Conservation (phyloP, 2,888 invertebrate genomes). For the Frankliniella intonsa region DNA sequence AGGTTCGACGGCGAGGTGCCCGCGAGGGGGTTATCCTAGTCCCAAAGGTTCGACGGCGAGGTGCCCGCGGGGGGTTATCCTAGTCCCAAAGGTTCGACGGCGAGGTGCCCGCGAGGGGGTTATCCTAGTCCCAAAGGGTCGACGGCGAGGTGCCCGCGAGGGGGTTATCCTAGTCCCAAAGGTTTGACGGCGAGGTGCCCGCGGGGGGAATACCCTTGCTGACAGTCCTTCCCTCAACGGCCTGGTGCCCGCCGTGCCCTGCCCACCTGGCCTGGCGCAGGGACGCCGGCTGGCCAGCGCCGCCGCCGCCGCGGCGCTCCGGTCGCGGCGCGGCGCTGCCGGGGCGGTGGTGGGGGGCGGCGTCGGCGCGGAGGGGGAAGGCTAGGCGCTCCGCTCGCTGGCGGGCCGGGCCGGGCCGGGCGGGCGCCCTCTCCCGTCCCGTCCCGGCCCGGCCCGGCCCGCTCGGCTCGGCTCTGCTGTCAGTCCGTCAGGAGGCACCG, state of each 20-base stretch:
- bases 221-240: neutral
- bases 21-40: too few species aligned
- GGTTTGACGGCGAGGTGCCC: too few species aligned
- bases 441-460: slow-evolving; percentile 31
- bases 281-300: neutral
- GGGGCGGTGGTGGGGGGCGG: slow-evolving; percentile 30
- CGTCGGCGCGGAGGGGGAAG: slow-evolving; percentile 33
- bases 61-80: too few species aligned
- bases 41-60: too few species aligned
- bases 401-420: slow-evolving; percentile 28
- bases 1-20: too few species aligned
- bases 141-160: too few species aligned
- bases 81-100: too few species aligned
- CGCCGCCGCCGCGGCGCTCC: neutral
- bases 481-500: slow-evolving; percentile 11
- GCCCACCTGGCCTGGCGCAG: neutral
- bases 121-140: too few species aligned
- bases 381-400: slow-evolving; percentile 30
- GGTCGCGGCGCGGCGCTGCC: slow-evolving; percentile 1
- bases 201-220: too few species aligned
- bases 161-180: too few species aligned
- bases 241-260: neutral
- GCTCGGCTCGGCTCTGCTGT: slow-evolving; percentile 21
- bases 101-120: too few species aligned
- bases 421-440: slow-evolving; percentile 33